Evolutionary conservation across 2,888 invertebrate genomes (phyloP), one percentile per base, ranked within the genome.

Genomic region (Drosophila mayaguana): DNA sequence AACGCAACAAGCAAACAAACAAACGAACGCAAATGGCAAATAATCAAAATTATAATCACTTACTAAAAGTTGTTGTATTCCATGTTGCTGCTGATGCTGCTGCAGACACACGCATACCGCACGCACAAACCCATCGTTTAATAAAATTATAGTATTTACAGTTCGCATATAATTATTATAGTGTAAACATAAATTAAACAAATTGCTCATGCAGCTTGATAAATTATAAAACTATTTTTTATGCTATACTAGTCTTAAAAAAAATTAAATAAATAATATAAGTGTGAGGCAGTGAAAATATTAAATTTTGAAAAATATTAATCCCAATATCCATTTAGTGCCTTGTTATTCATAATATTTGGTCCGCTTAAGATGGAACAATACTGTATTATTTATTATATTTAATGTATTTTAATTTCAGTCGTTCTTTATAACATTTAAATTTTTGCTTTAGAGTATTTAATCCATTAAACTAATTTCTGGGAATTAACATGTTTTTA

Each of bases 41-140:
- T 16, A 18, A 54, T 78, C 72, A 96, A 73, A 64, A 80, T 34
- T 43, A 57, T 62, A 56, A 63, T 63, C 91, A 96, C 97, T 96
- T 96, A 97, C 97, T 96, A 97, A 95, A 94, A 97, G 95, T 94
- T 97, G 97, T 94, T 97, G 97, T 90, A 97, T 95, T 93, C 97
- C 97, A 94, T 97, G 97, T 94, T 97, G 97, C 94, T 97, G 97
- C 94, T 97, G 97, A 95, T 97, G 97, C 97, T 97, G 95, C 63
- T 75, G 71, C 71, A 81, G 65, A 57, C 63, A 80, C 71, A 78
- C 77, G 74, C 80, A 83, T 75, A 77, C 71, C 62, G 78, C 69
- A 78, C 77, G 74, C 81, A 83, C 76, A 80, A 68, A 53, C 70
- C 63, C 54, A 73, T 72, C 57, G 38, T 65, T 63, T 75, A 70